Evolutionary conservation across 2,113 vertebrate genomes (phyloP), one percentile per base, ranked within the genome.

Genomic region (Cinclus cinclus): DNA sequence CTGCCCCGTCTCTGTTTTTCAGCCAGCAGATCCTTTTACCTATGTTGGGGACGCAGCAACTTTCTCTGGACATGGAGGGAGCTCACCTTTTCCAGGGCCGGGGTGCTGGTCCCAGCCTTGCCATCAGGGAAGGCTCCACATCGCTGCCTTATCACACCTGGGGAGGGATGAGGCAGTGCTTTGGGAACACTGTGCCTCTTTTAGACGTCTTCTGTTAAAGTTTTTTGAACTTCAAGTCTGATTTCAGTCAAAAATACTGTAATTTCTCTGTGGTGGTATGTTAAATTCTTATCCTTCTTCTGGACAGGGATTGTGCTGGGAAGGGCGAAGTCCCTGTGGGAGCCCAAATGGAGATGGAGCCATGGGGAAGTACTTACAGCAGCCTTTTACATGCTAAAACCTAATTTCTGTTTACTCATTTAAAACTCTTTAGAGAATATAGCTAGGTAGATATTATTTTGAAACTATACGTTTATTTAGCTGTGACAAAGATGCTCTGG

Each of bases 91-190:
- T 46, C 20, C 63, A 58, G 15, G 22, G 16, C 47, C 47, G 25
- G 47, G 23, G 47, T 3, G 5, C 11, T 0, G 0, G 30, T 78
- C 27, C 49, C 60, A 24, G 13, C 20, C 22, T 41, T 41, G 7
- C 53, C 16, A 3, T 10, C 50, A 25, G 25, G 39, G 14, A 2
- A 70, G 25, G 25, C 23, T 37, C 42, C 20, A 47, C 46, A 11
- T 47, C 0, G 0, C 23, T 47, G 60, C 20, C 33, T 44, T 25
- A 33, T 33, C 1, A 1, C 19, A 15, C 27, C 50, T 24, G 8
- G 3, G 31, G 37, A 70, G 27, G 49, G 17, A 25, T 2, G 2
- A 20, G n/a, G 8, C 15, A 18, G 18, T 47, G 52, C 60, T 50
- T 42, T 49, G 63, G 73, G 49, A 73, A 3, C 24, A 13, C 28